These are phyloP conservation scores for Orbicella faveolata DNA, from an alignment of 64 coral and sea anemone genomes.

Conservation along the genomic window DNA sequence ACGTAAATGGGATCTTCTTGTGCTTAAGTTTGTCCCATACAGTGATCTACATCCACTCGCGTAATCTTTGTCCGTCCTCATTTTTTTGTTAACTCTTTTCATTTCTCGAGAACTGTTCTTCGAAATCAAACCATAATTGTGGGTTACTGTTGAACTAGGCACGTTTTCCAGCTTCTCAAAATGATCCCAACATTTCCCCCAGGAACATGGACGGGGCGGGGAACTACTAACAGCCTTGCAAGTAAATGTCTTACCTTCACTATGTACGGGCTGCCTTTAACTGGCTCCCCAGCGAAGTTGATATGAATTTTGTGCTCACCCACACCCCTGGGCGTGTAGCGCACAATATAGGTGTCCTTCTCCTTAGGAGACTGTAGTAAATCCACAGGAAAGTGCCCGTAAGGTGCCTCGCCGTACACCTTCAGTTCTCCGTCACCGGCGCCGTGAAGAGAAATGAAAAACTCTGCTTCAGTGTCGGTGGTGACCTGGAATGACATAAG, in stretches of 20 bases:
- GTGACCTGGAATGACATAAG: neutral
- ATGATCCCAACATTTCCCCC: too few species aligned
- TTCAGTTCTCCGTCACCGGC: slow-evolving; percentile 74
- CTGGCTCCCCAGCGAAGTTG: slow-evolving; percentile 58
- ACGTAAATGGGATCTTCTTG: too few species aligned
- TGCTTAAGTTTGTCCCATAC: too few species aligned
- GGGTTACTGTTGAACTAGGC: too few species aligned
- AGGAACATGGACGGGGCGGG: neutral
- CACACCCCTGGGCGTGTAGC: slow-evolving; percentile 63
- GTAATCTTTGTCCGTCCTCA: too few species aligned
- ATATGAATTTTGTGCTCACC: slow-evolving; percentile 81
- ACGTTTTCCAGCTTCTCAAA: too few species aligned
- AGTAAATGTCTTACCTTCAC: slow-evolving; percentile 59
- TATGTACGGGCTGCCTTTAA: slow-evolving; percentile 75
- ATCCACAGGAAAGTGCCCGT: slow-evolving; percentile 73
- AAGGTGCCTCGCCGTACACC: slow-evolving; percentile 81
- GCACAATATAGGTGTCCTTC: slow-evolving; percentile 66
- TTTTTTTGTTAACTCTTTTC: too few species aligned
- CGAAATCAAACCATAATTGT: too few species aligned
- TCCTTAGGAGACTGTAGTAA: slow-evolving; percentile 59
- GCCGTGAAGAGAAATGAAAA: slow-evolving; percentile 71
- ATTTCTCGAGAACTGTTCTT: too few species aligned
- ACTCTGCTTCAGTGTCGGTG: slow-evolving; percentile 53
- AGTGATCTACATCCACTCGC: too few species aligned
- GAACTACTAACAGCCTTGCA: neutral